Evolutionary conservation across 1,140 invertebrate genomes (phyloP), one percentile per base, ranked within the genome.

Genomic region (Dendrolimus kikuchii): DNA sequence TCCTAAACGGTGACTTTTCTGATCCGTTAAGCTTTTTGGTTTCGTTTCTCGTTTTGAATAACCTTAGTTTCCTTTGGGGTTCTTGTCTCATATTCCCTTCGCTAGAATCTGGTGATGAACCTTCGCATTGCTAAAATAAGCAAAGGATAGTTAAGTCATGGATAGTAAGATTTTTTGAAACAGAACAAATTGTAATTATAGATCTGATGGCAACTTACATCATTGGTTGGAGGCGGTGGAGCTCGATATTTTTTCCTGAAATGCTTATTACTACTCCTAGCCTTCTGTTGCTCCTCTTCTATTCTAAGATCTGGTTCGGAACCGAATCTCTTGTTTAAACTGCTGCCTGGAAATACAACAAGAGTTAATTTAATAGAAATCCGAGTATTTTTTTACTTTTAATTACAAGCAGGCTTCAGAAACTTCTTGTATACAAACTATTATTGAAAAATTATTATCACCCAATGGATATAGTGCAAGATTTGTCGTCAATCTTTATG

Each of bases 31-130:
- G 51, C 65, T 89, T 90, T 76, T 91, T 91, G 9, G 90, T 91
- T 81, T 93, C 92, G 8, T 91, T 91, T 74, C 91, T 89, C n/a
- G 92, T 93, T 81, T 93, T 93, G 73, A 93, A 93, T 38, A 93
- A 81, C 8, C 92, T 87, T 8, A 91, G 86, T 68, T 89, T 89
- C 57, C 90, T 84, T 37, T 90, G 89, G 3, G 90, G 89, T 59
- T 85, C 88, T 43, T 71, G 69, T 68, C 80, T 82, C 66, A 73
- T 68, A 64, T 88, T 87, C 68, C 86, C 86, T 49, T 84, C 81
- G 47, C 81, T 88, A 52, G 88, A 89, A 71, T 90, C 89, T 52
- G 88, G 88, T 40, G 89, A 90, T 46, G 88, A 89, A 62, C 81
- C 85, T 46, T 88, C 88, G 51, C 65, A 71, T 37, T 78, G 67